Base-by-base conservation (phyloP, 2,888 invertebrate species). In the Tigriopus californicus region DNA sequence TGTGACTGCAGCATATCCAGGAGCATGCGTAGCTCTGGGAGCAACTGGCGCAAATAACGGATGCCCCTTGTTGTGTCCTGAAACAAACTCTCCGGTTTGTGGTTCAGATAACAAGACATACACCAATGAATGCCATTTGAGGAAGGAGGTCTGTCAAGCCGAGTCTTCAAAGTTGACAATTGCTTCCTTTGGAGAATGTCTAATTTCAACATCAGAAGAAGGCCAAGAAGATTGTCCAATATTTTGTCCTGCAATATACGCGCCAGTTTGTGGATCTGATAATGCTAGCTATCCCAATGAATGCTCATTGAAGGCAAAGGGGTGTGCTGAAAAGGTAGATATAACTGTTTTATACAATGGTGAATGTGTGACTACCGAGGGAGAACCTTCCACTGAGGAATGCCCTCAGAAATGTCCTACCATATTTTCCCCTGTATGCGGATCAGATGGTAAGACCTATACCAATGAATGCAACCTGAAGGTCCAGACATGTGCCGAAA, bases 51-150 rank as follows among this genome's bases (percentile, higher is more conserved):
- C 15, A 5, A 8, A 20, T 20, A 22, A 22, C 13, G 5, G 6
- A 5, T 18, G 18, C 44, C n/a, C 44, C 5, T 44, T 44, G n/a
- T 10, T 4, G 10, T 15, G 18, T 44, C 44, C 18, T 6, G 44
- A n/a, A 4, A 18, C 18, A 5, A n/a, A 44, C 44, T 44, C 10
- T 42, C 61, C 62, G 25, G 62, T 62, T 40, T 63, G 63, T 25
- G 63, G 61, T 18, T 63, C 63, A 22, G 60, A 63, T 47, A 62
- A 62, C 3, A 60, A 60, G 53, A 47, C 62, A 42, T 63, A 63
- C 41, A 61, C 62, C 48, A 61, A 57, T 59, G 61, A 62, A 41
- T 63, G 63, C 49, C 62, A 62, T 51, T 55, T 63, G 60, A 53
- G 52, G 52, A 33, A 5, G 33, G 33, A 33, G 8, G 33, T 33